Base-by-base conservation (phyloP, 2,888 invertebrate genomes). In the Hydraecia micacea region DNA sequence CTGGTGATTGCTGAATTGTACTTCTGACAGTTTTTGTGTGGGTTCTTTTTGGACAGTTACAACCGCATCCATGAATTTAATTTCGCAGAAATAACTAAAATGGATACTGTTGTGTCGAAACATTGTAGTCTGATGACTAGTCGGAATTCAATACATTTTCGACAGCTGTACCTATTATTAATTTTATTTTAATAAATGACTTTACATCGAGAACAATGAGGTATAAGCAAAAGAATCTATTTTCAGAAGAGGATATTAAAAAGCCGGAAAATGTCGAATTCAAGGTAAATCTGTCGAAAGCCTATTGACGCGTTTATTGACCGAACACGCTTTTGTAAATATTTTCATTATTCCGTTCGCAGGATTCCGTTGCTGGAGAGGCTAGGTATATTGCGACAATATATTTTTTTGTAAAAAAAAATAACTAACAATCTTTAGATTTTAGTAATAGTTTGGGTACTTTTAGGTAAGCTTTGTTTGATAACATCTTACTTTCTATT, bases 241-340 rank as follows among this genome's bases (percentile, higher is more conserved):
- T 85, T 80, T 60, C 66, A 63, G 62, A 49, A 78, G 76, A 80
- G 75, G 67, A 83, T 83, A 82, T 82, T 83, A 85, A 82, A 81
- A 82, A 77, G 67, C 55, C 65, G 74, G 68, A 78, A 85, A 81
- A 85, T 80, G 8, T 52, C 39, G 81, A 82, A 83, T 79, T 84
- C 77, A 86, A 87, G 76, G 77, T 79, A 85, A 87, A 79, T 73
- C 73, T 77, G 70, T 81, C 68, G 21, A 68, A 42, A 74, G 75
- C 28, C 18, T 68, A 75, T 79, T 83, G 77, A 85, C 77, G 81
- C 75, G 73, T 86, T 82, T 86, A 77, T 85, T 84, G 81, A 85
- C 76, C 73, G 71, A 84, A 86, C 73, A 76, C 77, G 84, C 86
- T 87, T 87, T 87, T 87, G 82, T 88, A 80, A 82, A 83, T 85